phyloP scores from a whole-genome alignment of 2,113 vertebrate species.

The Hippoglossus stenolepis region DNA sequence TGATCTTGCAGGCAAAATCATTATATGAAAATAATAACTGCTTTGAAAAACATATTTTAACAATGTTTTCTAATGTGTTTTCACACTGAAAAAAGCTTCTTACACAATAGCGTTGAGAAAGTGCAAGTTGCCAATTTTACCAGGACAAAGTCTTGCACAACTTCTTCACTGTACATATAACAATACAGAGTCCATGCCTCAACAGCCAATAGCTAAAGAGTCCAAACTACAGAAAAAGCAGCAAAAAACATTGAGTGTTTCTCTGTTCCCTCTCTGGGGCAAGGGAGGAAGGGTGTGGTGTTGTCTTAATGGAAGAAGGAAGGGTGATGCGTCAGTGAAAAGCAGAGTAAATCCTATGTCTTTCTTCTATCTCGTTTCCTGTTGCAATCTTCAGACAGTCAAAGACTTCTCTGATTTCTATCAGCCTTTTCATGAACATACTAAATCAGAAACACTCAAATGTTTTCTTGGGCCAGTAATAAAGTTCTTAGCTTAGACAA shows the following conservation, averaged over 20 bases:
- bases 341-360: not conserved
- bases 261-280: not conserved
- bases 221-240: not conserved
- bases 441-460: too few species aligned
- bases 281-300: slow-evolving; percentile 58
- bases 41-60: too few species aligned
- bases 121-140: not conserved
- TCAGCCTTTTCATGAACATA: not conserved
- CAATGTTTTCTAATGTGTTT: too few species aligned
- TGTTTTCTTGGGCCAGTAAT: too few species aligned
- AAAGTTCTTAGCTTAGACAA: too few species aligned
- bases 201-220: too few species aligned
- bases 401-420: slow-evolving; percentile 6
- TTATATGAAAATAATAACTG: not conserved
- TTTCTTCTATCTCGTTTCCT: slow-evolving; percentile 26
- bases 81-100: not conserved
- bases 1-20: not conserved
- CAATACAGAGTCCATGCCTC: too few species aligned
- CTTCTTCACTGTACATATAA: not conserved
- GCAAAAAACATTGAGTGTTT: not conserved
- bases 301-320: slow-evolving; percentile 10
- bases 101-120: not conserved
- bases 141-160: too few species aligned
- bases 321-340: slow-evolving; percentile 36
- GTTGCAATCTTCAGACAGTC: not conserved